A percentile compares a stretch with the other conserved stretches of the same genome.
phyloP scores from a whole-genome alignment of 1,140 invertebrate genomes.

The Spodoptera frugiperda region DNA sequence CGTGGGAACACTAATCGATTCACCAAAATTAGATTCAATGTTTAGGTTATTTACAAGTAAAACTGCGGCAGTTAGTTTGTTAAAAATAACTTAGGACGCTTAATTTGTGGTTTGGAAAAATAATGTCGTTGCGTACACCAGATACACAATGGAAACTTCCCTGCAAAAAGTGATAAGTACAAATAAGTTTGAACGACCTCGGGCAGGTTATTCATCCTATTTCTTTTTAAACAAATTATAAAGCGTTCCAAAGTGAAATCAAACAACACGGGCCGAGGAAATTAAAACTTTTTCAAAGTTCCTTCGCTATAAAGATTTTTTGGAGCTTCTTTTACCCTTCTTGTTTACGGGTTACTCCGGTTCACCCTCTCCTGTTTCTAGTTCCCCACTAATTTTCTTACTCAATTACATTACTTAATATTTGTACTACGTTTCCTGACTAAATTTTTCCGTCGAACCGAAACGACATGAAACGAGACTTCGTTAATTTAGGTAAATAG shows the following conservation, averaged over 20 bases:
- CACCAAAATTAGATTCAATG: conserved; percentile 36
- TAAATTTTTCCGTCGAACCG: neutral
- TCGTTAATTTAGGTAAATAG: conserved; percentile 42
- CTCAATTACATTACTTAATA: neutral
- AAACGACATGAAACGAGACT: conserved; percentile 3
- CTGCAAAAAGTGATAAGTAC: neutral
- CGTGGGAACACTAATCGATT: conserved; percentile 51
- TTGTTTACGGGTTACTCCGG: neutral
- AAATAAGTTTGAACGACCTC: too few relatives aligned
- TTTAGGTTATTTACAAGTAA: neutral
- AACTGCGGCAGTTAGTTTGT: neutral
- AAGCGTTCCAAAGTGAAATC: conserved; percentile 14
- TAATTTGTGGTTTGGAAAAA: too few relatives aligned
- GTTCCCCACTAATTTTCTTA: conserved; percentile 1
- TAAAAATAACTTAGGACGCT: too few relatives aligned
- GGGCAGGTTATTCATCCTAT: neutral
- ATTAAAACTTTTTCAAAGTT: conserved; percentile 42
- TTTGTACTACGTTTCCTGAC: neutral
- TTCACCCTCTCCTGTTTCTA: conserved; percentile 7
- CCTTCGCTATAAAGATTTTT: conserved; percentile 16
- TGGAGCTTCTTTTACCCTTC: conserved; percentile 29
- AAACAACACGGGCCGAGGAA: conserved; percentile 20
- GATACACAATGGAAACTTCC: neutral
- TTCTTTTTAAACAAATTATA: conserved; percentile 4
- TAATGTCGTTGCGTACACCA: neutral